Conservation (phyloP, 2,888 invertebrate species). For the Dione juno region DNA sequence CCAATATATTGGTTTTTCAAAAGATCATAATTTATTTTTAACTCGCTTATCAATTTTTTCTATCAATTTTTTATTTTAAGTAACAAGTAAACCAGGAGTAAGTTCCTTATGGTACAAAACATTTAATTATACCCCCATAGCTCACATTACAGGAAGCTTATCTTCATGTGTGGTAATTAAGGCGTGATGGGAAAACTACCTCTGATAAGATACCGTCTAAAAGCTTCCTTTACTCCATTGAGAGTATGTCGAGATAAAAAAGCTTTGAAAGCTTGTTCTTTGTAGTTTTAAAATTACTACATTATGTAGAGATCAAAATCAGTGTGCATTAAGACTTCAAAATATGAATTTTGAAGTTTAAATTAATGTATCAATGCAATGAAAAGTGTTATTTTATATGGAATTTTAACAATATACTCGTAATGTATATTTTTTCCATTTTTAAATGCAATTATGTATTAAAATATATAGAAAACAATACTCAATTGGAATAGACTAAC, state of each 20-base stretch:
- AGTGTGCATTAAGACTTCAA: no score
- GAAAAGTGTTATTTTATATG: no score
- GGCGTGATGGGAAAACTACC: conserved; percentile 30
- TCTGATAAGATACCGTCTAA: conserved; percentile 29
- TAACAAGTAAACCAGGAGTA: not conserved
- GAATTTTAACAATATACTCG: no score
- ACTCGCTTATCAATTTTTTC: not conserved
- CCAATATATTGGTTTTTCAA: not conserved
- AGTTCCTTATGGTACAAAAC: conserved; percentile 5
- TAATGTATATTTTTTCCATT: no score
- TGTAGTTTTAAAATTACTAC: not conserved
- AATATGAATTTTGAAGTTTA: no score
- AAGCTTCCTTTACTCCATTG: conserved; percentile 17
- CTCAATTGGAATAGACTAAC: not conserved
- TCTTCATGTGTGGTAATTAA: conserved; percentile 29
- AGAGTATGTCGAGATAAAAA: conserved; percentile 2
- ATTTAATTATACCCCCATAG: conserved; percentile 13
- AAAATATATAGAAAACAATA: not conserved
- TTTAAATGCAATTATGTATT: not conserved
- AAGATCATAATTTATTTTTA: not conserved
- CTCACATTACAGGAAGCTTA: conserved; percentile 15
- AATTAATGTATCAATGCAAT: no score
- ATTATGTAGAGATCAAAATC: not conserved
- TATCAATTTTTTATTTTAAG: not conserved
- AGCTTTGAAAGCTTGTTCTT: not conserved